These are phyloP conservation scores for Stichodactyla helianthus DNA, from an alignment of 64 coral and sea anemone genomes.

Conservation along the genomic window DNA sequence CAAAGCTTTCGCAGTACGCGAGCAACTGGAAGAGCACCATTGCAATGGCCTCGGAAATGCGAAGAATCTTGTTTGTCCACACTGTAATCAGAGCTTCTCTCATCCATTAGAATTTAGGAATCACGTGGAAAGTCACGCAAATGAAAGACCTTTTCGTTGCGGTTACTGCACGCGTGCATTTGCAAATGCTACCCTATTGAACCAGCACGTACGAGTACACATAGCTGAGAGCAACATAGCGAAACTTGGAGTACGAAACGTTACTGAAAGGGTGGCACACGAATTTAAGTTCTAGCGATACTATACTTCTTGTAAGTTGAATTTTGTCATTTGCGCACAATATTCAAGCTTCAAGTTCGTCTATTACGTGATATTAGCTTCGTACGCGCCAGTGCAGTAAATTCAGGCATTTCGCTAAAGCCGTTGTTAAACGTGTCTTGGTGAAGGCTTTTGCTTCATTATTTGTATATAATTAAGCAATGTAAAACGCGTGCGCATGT, in stretches of 20 bases:
- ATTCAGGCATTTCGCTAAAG: no score
- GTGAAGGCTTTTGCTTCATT: no score
- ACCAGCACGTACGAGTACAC: conserved; percentile 91
- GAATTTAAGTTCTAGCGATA: background rate
- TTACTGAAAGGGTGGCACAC: conserved; percentile 30
- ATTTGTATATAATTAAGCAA: no score
- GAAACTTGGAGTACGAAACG: conserved; percentile 43
- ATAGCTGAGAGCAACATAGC: conserved; percentile 65
- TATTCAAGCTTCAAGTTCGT: background rate
- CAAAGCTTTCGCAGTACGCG: conserved; percentile 81
- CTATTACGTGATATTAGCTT: background rate
- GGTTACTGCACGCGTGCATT: conserved; percentile 91
- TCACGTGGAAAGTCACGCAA: conserved; percentile 79
- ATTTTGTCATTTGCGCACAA: background rate
- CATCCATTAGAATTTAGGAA: conserved; percentile 76
- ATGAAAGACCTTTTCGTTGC: conserved; percentile 88
- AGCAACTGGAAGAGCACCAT: conserved; percentile 82
- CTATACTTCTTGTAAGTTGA: background rate
- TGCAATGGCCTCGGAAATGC: conserved; percentile 60
- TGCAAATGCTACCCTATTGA: conserved; percentile 70
- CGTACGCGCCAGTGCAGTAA: no score
- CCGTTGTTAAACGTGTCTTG: no score
- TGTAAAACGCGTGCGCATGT: no score
- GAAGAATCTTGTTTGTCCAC: conserved; percentile 76
- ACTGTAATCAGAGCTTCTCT: conserved; percentile 80